These are phyloP conservation scores for Colletes gigas DNA, from an alignment of 1,140 invertebrate species.

Conservation along the genomic window DNA sequence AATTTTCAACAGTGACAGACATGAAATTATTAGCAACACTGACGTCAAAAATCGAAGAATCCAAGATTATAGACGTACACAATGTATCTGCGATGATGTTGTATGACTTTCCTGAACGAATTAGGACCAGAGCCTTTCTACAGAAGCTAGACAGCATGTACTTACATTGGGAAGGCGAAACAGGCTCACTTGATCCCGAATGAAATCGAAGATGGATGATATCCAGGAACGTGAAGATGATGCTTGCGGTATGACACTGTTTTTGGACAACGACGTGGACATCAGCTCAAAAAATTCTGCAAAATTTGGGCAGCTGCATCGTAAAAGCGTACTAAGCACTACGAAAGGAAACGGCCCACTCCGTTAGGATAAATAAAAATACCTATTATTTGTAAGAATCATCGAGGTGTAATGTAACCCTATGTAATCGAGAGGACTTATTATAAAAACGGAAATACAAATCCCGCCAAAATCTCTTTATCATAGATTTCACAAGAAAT, in stretches of 20 bases:
- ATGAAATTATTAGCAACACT: not conserved
- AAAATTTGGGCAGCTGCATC: slow-evolving; percentile 71
- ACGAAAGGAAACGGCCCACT: slow-evolving; percentile 41
- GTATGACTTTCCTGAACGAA: not conserved
- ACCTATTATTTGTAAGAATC: not conserved
- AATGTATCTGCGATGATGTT: not conserved
- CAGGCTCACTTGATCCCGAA: slow-evolving; percentile 80
- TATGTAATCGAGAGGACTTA: slow-evolving; percentile 1
- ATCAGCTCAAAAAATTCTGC: slow-evolving; percentile 78
- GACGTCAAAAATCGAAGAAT: not conserved
- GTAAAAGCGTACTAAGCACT: slow-evolving; percentile 53
- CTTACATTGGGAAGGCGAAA: slow-evolving; percentile 78
- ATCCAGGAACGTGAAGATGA: slow-evolving; percentile 80
- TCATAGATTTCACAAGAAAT: not conserved
- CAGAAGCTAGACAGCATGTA: slow-evolving; percentile 58
- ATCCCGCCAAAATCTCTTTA: slow-evolving; percentile 47
- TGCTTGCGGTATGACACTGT: slow-evolving; percentile 76
- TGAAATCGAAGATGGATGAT: slow-evolving; percentile 78
- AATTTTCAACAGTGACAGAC: not conserved
- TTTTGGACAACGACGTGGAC: slow-evolving; percentile 79
- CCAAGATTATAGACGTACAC: not conserved
- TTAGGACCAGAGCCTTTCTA: slow-evolving; percentile 40
- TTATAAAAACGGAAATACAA: slow-evolving; percentile 10
- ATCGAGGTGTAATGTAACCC: not conserved
- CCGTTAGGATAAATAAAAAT: slow-evolving; percentile 34